Evolutionary conservation across 1,140 invertebrate genomes (phyloP), one percentile per base, ranked within the genome.

Genomic region (Rhopalosiphum maidis): DNA sequence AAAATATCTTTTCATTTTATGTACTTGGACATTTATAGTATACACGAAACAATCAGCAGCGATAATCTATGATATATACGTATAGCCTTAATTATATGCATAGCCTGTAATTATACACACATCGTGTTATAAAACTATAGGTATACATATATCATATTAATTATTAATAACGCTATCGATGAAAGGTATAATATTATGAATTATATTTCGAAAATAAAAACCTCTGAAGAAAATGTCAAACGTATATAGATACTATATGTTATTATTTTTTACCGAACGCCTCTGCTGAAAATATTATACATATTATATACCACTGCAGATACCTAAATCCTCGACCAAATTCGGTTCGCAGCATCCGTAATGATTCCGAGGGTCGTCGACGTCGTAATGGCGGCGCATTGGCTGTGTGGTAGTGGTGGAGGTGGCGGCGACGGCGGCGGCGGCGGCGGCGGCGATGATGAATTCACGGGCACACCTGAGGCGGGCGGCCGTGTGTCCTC

Each of bases 381-480:
- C 30, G 25, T 60, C 89, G 89, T 90, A 68, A 68, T 90, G 89
- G 91, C 77, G 91, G 48, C 91, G 77, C 41, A 82, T 87, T 37
- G 86, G 86, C 43, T 87, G 89, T 90, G 89, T n/a, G 90, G 90
- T 21, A 30, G 55, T 9, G 54, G 35, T 35, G 90, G 35, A 23
- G 37, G 25, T 15, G 90, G 43, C 22, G 54, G 35, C 22, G 90
- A 22, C 37, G 37, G 25, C 22, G 54, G 23, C 18, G 90, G 35
- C 37, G 37, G 25, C 23, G 90, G n/a, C 15, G 77, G 77, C 46
- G 91, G 82, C 48, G 91, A 54, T 86, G 91, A 86, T 86, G 91
- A 93, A 93, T 93, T 93, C 91, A 93, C 91, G 48, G 91, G 91
- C 91, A 93, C 91, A 93, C 91, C 91, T 93, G 91, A 93, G 91